Percentiles rank a stretch among this genome's conserved stretches.
phyloP scores from a whole-genome alignment of 35 echinoderm and acorn worm genomes.

The Chiridota heheva region DNA sequence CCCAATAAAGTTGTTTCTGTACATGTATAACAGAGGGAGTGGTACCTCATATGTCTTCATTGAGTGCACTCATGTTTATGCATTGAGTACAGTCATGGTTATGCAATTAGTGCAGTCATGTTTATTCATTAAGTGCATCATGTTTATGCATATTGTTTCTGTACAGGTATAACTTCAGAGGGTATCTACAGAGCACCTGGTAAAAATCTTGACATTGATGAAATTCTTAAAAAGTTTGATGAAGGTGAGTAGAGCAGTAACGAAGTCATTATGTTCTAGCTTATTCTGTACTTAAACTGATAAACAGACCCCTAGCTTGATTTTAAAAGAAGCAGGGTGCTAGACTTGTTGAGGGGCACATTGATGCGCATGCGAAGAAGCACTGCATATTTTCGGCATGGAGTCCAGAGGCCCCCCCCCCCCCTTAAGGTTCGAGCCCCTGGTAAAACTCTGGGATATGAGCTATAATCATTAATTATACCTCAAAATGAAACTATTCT shows the following conservation, averaged over 20 bases:
- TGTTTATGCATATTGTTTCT: neutral
- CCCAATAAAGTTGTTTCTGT: neutral
- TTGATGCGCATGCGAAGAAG: neutral
- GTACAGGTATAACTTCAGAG: constrained; percentile 63
- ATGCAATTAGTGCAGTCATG: neutral
- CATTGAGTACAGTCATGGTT: neutral
- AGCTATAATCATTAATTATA: no score
- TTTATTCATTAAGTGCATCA: neutral
- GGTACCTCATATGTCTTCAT: neutral
- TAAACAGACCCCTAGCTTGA: no score
- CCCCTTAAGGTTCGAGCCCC: no score
- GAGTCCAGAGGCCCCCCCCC: neutral
- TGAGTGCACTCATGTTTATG: neutral
- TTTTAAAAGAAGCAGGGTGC: neutral
- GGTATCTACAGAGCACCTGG: constrained; percentile 89
- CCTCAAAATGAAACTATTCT: no score
- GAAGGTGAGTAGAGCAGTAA: constrained; percentile 12
- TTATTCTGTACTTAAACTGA: neutral
- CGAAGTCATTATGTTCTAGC: neutral
- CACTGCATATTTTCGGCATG: neutral
- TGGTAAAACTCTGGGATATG: no score
- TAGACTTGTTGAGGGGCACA: neutral
- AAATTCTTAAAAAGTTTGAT: constrained; percentile 57
- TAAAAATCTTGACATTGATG: constrained; percentile 69
- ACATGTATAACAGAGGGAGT: neutral